Conservation (phyloP, 2,888 invertebrate genomes). For the Caenorhabditis sulstoni region DNA sequence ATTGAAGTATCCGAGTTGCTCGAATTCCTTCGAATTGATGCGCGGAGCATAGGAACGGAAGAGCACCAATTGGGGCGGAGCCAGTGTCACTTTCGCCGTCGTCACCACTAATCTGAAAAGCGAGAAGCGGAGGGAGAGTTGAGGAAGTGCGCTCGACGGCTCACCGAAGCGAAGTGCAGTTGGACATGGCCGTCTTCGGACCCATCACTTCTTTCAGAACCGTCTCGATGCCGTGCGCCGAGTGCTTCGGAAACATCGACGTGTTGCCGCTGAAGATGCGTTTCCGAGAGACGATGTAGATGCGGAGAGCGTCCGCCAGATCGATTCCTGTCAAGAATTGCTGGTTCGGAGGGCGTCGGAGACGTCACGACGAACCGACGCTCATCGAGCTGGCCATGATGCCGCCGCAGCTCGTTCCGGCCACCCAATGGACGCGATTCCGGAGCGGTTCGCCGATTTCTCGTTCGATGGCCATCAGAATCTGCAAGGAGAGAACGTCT, state of each 20-base stretch:
- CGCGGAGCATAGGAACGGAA: conserved; percentile 65
- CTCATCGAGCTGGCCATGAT: conserved; percentile 60
- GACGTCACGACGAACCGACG: conserved; percentile 28
- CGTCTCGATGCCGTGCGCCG: conserved; percentile 54
- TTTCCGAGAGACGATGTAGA: conserved; percentile 55
- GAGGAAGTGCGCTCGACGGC: not conserved
- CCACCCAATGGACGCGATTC: conserved; percentile 64
- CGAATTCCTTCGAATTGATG: conserved; percentile 52
- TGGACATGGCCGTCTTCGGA: conserved; percentile 43
- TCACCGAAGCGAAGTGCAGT: conserved; percentile 52
- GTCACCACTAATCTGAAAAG: conserved; percentile 60
- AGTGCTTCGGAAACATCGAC: conserved; percentile 60
- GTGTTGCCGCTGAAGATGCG: conserved; percentile 61
- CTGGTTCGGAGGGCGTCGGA: not conserved
- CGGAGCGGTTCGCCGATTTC: conserved; percentile 53
- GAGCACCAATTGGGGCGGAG: conserved; percentile 60
- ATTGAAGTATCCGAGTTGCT: conserved; percentile 62
- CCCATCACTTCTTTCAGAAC: conserved; percentile 60
- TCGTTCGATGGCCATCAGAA: conserved; percentile 56
- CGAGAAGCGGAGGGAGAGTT: too few relatives aligned
- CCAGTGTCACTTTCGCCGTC: conserved; percentile 48
- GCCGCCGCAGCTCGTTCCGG: conserved; percentile 65
- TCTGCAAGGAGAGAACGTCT: conserved; percentile 25
- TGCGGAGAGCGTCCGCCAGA: conserved; percentile 35
- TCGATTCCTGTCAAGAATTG: conserved; percentile 22